phyloP scores from a whole-genome alignment of 2,888 invertebrate genomes.

The Eristalis tenax region DNA sequence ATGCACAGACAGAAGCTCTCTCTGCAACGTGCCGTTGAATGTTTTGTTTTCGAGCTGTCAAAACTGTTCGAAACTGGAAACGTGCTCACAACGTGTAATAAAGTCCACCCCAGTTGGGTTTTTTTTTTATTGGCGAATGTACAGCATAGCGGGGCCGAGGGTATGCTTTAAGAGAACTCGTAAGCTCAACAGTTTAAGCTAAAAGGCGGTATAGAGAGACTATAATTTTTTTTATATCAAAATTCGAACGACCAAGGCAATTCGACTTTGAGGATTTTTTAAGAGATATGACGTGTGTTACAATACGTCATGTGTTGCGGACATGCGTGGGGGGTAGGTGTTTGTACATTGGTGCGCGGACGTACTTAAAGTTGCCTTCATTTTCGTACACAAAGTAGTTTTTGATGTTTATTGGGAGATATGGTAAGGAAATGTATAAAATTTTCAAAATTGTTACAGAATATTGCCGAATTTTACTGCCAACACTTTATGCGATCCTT shows the following conservation, averaged over 20 bases:
- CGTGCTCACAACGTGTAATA: conserved; percentile 14
- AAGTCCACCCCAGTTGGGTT: conserved; percentile 9
- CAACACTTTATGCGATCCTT: background rate
- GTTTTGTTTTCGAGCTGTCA: background rate
- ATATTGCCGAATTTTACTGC: conserved; percentile 5
- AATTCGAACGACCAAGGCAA: background rate
- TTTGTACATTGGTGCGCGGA: background rate
- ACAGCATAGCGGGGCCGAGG: background rate
- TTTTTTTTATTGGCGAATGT: background rate
- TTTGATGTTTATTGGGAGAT: conserved; percentile 5
- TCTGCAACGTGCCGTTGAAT: background rate
- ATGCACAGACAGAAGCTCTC: background rate
- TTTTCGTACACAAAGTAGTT: conserved; percentile 5
- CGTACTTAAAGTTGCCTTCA: background rate
- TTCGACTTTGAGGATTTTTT: conserved; percentile 2
- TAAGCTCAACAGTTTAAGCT: conserved; percentile 25
- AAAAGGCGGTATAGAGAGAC: conserved; percentile 1
- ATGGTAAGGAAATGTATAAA: background rate
- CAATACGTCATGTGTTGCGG: background rate
- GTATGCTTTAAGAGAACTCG: background rate
- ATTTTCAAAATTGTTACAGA: conserved; percentile 9
- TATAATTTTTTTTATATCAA: conserved; percentile 11
- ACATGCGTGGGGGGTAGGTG: background rate
- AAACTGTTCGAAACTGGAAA: conserved; percentile 9
- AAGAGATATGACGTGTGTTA: conserved; percentile 3